These are phyloP conservation scores for Sacculina carcini DNA, from an alignment of 2,888 invertebrate species.

Conservation along the genomic window DNA sequence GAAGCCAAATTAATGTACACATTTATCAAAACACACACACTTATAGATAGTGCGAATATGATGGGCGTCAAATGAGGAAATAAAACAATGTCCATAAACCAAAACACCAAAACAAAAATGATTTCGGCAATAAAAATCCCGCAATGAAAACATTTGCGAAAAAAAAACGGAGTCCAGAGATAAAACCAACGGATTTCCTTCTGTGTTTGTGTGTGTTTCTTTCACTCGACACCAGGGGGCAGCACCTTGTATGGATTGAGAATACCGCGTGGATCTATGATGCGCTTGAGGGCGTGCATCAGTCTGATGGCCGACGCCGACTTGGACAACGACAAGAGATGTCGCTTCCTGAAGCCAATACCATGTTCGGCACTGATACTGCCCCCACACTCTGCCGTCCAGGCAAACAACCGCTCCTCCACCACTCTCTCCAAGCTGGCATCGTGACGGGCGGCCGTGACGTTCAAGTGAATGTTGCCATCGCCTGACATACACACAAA, in stretches of 20 bases:
- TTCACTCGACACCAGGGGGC: slow-evolving; percentile 17
- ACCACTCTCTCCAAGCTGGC: slow-evolving; percentile 23
- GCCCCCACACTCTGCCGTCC: slow-evolving; percentile 45
- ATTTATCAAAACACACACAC: no score
- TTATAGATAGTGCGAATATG: no score
- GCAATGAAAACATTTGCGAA: not conserved
- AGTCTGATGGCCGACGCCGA: slow-evolving; percentile 37
- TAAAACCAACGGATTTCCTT: not conserved
- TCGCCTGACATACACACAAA: slow-evolving; percentile 34
- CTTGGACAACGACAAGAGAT: slow-evolving; percentile 53
- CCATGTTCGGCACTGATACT: slow-evolving; percentile 91
- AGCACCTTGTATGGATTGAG: slow-evolving; percentile 86
- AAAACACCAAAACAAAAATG: not conserved
- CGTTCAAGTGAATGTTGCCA: slow-evolving; percentile 77
- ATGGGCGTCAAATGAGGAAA: no score
- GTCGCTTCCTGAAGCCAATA: slow-evolving; percentile 59
- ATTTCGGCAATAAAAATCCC: not conserved
- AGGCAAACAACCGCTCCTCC: slow-evolving; percentile 70
- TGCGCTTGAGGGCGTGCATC: slow-evolving; percentile 54
- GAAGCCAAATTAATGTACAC: no score
- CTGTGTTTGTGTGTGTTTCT: not conserved
- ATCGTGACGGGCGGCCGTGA: slow-evolving; percentile 30
- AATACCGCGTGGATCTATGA: slow-evolving; percentile 77
- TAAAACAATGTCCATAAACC: not conserved
- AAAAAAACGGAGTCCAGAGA: not conserved